Evolutionary conservation across 2,888 invertebrate genomes (phyloP), one percentile per base, ranked within the genome.

Genomic region (Rhodophaea formosa): DNA sequence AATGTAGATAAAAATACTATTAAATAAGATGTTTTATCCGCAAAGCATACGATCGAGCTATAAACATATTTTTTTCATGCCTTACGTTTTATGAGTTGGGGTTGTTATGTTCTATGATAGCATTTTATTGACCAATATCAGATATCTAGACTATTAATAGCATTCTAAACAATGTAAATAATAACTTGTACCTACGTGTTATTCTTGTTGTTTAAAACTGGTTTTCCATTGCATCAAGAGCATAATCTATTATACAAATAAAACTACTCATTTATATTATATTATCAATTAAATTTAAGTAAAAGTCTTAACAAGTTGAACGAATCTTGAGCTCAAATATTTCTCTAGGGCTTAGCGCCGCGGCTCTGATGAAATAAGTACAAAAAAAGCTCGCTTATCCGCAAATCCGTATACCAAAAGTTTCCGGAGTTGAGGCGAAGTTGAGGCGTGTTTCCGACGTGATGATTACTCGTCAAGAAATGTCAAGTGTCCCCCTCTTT

Each of bases 391-490:
- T 51, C 62, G 60, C 66, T 67, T 68, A 68, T 75, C 67, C 65
- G 64, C 67, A 71, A 72, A 72, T 64, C 66, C 65, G 62, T 62
- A 64, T 63, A 64, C 65, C 70, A 65, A 72, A 79, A 76, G 65
- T 76, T 77, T 64, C 17, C n/a, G 29, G 29, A 56, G 42, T 62
- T 71, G 43, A 58, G 63, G 62, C 60, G 74, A 78, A 79, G 67
- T 83, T 80, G 64, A 64, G 68, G 68, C 65, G 79, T 83, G 79
- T 82, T 84, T 73, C 68, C 71, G 72, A 77, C 75, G 74, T 70
- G 77, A 79, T 85, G 84, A 87, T 86, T 85, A 80, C 80, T 82
- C 77, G 79, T 80, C 76, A 76, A 71, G 70, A 74, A 70, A 72
- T 74, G 78, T 56, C 56, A 56, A 56, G 56, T 49, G 49, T 56